Evolutionary conservation across 2,797 vertebrate species (phyloP).

Genomic region (Pelobates cultripes): DNA sequence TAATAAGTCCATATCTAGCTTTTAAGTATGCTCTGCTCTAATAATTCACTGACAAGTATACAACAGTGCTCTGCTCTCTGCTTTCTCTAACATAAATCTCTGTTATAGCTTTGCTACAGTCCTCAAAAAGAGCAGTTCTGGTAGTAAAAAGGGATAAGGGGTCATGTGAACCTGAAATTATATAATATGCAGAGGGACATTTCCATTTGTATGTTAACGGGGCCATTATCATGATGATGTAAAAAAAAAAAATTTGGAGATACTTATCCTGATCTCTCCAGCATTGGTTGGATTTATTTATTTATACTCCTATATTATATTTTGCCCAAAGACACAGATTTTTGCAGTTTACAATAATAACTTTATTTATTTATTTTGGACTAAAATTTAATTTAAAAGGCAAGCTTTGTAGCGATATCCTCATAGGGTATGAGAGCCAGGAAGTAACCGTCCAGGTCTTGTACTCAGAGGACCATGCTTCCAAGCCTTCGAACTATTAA

Average conservation of each 20-base stretch:
- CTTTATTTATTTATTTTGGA: too few species aligned
- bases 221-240: neutral
- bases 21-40: conserved; percentile 1
- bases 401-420: too few species aligned
- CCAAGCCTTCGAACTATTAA: too few species aligned
- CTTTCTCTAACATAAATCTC: conserved; percentile 1
- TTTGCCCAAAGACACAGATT: too few species aligned
- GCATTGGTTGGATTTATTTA: neutral
- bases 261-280: neutral
- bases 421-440: too few species aligned
- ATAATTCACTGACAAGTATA: conserved; percentile 12
- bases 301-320: neutral
- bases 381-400: too few species aligned
- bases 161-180: conserved; percentile 1
- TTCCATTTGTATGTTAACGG: neutral
- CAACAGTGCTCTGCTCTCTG: conserved; percentile 1
- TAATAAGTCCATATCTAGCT: neutral
- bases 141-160: neutral
- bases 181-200: neutral
- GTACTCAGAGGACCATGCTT: too few species aligned
- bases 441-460: too few species aligned
- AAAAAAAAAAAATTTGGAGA: neutral
- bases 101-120: neutral
- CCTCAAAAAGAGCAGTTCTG: neutral
- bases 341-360: too few species aligned